Evolutionary conservation across 1,140 invertebrate species (phyloP).

Genomic region (Bradysia coprophila): DNA sequence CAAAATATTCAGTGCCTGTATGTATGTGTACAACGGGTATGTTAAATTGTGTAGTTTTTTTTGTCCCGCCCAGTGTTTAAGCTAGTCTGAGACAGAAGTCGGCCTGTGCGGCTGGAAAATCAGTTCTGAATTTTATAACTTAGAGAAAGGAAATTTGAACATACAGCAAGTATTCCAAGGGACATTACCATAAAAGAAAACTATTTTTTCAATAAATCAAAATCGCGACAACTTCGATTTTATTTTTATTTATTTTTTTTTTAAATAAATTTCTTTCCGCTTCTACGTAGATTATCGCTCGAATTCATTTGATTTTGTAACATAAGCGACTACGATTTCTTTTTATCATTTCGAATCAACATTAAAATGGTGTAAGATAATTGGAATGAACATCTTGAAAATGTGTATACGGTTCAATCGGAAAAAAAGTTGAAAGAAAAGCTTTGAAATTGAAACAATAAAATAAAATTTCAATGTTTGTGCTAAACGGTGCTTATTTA

Average conservation of each 20-base stretch:
- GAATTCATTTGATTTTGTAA: neutral
- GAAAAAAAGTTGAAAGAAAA: neutral
- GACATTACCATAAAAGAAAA: neutral
- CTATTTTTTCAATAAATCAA: neutral
- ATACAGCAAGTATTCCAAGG: neutral
- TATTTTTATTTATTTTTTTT: neutral
- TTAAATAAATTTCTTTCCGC: neutral
- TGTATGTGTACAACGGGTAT: no score
- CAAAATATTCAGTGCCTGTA: neutral
- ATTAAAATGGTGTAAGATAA: neutral
- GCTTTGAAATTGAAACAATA: neutral
- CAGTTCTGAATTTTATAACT: neutral
- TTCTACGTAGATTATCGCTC: neutral
- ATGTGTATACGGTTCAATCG: neutral
- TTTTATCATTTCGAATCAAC: neutral
- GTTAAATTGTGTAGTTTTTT: neutral
- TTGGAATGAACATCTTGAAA: neutral
- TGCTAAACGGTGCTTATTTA: neutral
- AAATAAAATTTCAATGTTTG: neutral
- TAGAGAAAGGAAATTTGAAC: neutral
- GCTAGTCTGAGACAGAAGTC: slow-evolving; percentile 2
- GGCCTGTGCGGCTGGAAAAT: slow-evolving; percentile 1
- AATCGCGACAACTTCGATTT: neutral
- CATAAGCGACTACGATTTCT: neutral
- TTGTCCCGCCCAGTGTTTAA: slow-evolving; percentile 1